Percentiles rank a stretch among this genome's conserved stretches.
These are phyloP conservation scores for Ibycter americanus DNA, from an alignment of 2,797 vertebrate genomes.

Conservation along the genomic window DNA sequence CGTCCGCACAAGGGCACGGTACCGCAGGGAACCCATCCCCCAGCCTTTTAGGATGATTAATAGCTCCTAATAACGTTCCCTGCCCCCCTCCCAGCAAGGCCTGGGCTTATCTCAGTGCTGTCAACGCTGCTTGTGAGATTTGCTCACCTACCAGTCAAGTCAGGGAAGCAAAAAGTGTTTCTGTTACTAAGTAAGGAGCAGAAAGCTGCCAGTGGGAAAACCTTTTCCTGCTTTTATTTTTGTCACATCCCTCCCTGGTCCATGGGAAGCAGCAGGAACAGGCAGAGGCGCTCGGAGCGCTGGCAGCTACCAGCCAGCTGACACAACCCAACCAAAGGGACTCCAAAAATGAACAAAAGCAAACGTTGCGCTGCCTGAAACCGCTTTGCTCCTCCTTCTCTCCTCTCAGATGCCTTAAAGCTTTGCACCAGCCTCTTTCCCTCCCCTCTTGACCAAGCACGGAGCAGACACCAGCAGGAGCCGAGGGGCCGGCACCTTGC, in stretches of 20 bases:
- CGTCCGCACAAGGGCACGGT: neutral
- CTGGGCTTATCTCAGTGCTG: neutral
- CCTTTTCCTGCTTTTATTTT: neutral
- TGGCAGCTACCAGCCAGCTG: neutral
- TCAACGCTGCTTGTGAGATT: neutral
- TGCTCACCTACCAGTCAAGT: neutral
- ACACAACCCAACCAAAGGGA: neutral
- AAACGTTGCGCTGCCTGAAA: neutral
- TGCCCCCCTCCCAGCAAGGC: neutral
- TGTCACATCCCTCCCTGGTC: neutral
- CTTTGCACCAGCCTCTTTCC: neutral
- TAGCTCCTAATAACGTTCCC: neutral
- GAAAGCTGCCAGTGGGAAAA: neutral
- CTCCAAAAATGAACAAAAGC: neutral
- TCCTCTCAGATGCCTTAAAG: neutral
- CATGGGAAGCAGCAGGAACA: neutral
- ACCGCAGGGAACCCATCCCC: neutral
- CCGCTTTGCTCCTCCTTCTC: neutral
- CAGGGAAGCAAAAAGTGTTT: neutral
- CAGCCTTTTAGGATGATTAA: slow-evolving; percentile 22
- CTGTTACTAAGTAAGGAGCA: neutral
- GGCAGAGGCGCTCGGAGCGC: neutral
- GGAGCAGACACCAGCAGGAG: neutral
- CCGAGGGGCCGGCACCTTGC: neutral
- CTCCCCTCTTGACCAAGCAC: fast-evolving